phyloP scores from a whole-genome alignment of 2,888 invertebrate species.

The Cephus pulcher region DNA sequence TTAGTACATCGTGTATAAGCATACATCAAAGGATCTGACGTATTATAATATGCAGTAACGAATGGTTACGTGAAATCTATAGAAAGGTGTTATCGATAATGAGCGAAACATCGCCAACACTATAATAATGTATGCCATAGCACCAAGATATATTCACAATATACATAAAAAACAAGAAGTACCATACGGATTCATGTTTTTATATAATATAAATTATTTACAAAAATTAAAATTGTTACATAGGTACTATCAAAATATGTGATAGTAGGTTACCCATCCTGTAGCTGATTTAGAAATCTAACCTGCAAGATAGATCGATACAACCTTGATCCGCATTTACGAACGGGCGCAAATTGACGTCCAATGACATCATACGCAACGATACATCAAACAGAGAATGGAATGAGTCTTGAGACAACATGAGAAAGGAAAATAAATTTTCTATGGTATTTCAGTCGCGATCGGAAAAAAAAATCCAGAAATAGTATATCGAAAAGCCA shows the following conservation, averaged over 20 bases:
- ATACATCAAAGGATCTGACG: no score
- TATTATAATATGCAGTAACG: not conserved
- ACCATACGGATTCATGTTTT: not conserved
- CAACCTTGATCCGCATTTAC: conserved; percentile 24
- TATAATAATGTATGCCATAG: not conserved
- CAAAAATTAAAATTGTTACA: not conserved
- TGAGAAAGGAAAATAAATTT: not conserved
- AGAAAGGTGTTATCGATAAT: not conserved
- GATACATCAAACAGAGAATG: not conserved
- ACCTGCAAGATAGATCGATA: not conserved
- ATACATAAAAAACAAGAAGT: not conserved
- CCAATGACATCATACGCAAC: conserved; percentile 7
- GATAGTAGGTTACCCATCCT: not conserved
- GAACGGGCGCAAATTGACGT: conserved; percentile 16
- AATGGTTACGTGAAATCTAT: not conserved
- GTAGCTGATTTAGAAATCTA: not conserved
- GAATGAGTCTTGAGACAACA: not conserved
- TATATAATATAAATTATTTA: not conserved
- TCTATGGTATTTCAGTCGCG: not conserved
- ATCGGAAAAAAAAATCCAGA: not conserved
- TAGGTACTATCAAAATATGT: not conserved
- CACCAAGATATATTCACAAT: not conserved
- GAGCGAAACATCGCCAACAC: not conserved
- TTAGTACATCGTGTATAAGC: no score
- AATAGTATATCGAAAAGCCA: not conserved